Evolutionary conservation across 30 jellyfish, hydroid and myxozoan species (phyloP), one percentile per base, ranked within the genome.

Genomic region (Cassiopea xamachana): DNA sequence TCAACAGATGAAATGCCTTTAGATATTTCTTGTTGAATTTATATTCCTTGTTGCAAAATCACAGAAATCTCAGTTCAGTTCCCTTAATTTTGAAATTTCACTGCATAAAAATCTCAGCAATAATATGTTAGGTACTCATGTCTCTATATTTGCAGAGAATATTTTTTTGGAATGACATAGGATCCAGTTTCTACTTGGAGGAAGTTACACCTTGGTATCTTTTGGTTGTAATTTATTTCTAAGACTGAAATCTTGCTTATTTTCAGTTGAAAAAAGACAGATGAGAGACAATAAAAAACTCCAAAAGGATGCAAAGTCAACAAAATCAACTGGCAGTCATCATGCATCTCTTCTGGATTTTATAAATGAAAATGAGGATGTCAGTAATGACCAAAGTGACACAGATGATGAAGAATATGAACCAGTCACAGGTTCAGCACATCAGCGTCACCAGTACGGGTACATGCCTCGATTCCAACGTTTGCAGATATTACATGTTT

Each of bases 331-430:
- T 68, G 50, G 70, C 62, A 81, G 16, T 88, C 93, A 62, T 18
- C 59, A 77, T 48, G 49, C 10, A 51, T 75, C 88, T 48, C 78
- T 87, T 6, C 10, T 79, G 68, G 89, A 87, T 67, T 87, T 75
- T 39, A 45, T 46, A 27, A 50, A 1, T 78, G 79, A 67, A 7
- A 55, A 48, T 7, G 77, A 59, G 48, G 50, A 83, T 70, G 75
- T 7, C 17, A 48, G 46, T 59, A 86, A 27, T 12, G 49, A 58
- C 15, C 82, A 74, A 72, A 86, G 91, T 4, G 98, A 93, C 78
- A 93, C 98, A 5, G 98, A 93, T 19, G 94, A 93, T 49, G 98
- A 93, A 69, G 96, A 85, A 2, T 87, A 73, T 71, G 95, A 78
- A 70, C 87, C 92, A 69, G 73, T 90, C 48, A 48, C 80, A 5